Conservation (phyloP, 2,888 invertebrate genomes). For the Podabrus alpinus region DNA sequence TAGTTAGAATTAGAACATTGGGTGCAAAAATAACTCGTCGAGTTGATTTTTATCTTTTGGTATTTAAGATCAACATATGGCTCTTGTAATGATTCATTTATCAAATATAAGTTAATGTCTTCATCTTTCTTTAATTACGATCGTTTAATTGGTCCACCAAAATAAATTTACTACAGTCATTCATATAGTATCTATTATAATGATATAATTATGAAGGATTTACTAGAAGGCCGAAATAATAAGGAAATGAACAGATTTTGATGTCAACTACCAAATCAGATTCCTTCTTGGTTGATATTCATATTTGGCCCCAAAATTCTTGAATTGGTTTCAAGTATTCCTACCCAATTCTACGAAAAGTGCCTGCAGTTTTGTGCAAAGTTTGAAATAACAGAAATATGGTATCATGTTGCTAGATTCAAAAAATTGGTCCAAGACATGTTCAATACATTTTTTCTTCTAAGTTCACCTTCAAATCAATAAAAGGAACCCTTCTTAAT, state of each 20-base stretch:
- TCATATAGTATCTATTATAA: neutral
- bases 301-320: neutral
- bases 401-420: no score
- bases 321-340: neutral
- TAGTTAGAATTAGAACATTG: neutral
- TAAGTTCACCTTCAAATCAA: no score
- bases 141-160: neutral
- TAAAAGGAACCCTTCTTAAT: no score
- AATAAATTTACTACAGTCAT: neutral
- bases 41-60: neutral
- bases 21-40: neutral
- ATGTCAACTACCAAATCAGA: neutral
- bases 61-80: neutral
- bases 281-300: neutral
- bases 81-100: neutral
- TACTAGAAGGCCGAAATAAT: neutral
- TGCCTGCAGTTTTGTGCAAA: no score
- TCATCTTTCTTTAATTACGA: neutral
- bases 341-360: no score
- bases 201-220: neutral
- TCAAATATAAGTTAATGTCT: neutral
- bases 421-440: no score
- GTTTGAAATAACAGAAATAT: no score
- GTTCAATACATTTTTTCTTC: no score
- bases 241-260: neutral